Conservation (phyloP, 2,888 invertebrate species). For the Trichopoda pennipes region DNA sequence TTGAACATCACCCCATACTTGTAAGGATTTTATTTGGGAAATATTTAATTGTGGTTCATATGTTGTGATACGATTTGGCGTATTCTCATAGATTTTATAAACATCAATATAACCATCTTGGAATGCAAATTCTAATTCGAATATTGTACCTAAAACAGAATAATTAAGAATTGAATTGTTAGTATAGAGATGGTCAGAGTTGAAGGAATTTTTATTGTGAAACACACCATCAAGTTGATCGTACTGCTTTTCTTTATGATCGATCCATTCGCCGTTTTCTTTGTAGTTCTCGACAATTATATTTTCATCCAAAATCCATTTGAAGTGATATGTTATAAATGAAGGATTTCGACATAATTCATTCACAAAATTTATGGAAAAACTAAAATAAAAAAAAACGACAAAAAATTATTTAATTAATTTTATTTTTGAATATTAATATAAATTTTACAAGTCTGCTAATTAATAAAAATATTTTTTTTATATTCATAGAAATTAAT, state of each 20-base stretch:
- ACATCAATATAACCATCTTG: constrained; percentile 74
- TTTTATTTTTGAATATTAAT: too few species aligned
- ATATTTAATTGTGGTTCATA: constrained; percentile 75
- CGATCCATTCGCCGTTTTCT: constrained; percentile 76
- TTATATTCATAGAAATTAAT: too few species aligned
- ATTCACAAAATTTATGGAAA: constrained; percentile 79
- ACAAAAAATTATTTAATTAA: neutral
- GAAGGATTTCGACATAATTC: constrained; percentile 74
- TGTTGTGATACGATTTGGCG: constrained; percentile 74
- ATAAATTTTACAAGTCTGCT: too few species aligned
- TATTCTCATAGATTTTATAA: constrained; percentile 75
- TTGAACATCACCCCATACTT: constrained; percentile 80
- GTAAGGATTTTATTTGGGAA: constrained; percentile 76
- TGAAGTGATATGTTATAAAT: constrained; percentile 79
- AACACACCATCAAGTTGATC: constrained; percentile 76
- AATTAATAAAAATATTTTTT: too few species aligned
- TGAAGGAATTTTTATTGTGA: constrained; percentile 49
- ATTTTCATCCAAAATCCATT: constrained; percentile 73
- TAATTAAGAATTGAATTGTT: constrained; percentile 68
- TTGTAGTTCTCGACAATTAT: constrained; percentile 78
- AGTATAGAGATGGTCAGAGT: constrained; percentile 46
- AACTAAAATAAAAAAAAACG: constrained; percentile 73
- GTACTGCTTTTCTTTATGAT: constrained; percentile 72
- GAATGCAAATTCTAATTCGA: constrained; percentile 78
- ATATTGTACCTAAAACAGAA: constrained; percentile 78